Evolutionary conservation across 2,888 invertebrate species (phyloP).

Genomic region (Drosophila mimetica): DNA sequence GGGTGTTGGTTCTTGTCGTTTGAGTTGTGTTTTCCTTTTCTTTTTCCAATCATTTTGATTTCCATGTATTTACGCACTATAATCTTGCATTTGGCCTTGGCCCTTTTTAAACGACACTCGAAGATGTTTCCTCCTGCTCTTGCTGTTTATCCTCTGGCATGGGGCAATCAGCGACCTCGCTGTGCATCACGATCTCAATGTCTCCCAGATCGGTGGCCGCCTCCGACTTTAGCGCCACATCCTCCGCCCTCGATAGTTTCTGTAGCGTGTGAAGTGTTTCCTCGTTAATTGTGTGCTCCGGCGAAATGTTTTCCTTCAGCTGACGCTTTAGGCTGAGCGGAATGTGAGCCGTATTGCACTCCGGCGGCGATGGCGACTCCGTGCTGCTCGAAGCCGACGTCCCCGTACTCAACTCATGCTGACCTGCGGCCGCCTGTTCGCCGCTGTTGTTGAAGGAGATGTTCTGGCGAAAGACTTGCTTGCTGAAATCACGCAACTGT

Average conservation of each 20-base stretch:
- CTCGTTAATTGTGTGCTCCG: constrained; percentile 86
- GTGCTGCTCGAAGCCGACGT: constrained; percentile 46
- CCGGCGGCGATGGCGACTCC: constrained; percentile 51
- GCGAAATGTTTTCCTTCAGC: constrained; percentile 88
- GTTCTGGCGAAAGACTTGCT: constrained; percentile 83
- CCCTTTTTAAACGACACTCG: constrained; percentile 37
- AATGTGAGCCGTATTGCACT: constrained; percentile 84
- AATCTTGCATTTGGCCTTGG: background rate
- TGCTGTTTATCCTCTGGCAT: constrained; percentile 48
- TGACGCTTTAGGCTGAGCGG: constrained; percentile 86
- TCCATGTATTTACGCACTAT: background rate
- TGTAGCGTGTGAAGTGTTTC: constrained; percentile 78
- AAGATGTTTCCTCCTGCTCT: constrained; percentile 48
- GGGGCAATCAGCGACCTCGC: constrained; percentile 61
- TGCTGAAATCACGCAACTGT: constrained; percentile 82
- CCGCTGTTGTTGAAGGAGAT: constrained; percentile 75
- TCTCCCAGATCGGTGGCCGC: constrained; percentile 60
- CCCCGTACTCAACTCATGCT: constrained; percentile 45
- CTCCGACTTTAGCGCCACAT: constrained; percentile 52
- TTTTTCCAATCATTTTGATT: background rate
- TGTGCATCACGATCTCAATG: constrained; percentile 72
- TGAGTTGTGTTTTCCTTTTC: constrained; percentile 24
- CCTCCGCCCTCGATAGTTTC: constrained; percentile 70
- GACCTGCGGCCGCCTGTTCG: constrained; percentile 44
- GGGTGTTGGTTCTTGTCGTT: constrained; percentile 50